Conservation (phyloP, 1,140 invertebrate species). For the Drosophila lini region DNA sequence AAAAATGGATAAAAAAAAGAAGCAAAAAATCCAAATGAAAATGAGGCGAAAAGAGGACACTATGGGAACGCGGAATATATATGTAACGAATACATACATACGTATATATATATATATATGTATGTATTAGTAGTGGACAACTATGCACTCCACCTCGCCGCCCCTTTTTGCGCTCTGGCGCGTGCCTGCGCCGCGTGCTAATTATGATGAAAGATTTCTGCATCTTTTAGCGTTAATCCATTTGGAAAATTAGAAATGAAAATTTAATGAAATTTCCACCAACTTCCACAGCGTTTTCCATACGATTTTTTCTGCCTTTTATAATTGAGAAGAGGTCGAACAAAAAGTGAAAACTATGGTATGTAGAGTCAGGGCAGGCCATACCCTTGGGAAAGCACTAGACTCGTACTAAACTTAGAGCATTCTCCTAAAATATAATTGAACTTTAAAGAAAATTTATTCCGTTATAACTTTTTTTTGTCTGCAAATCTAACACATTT, state of each 20-base stretch:
- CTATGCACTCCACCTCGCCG: slow-evolving; percentile 37
- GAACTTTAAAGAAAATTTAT: too few relatives aligned
- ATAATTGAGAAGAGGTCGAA: slow-evolving; percentile 23
- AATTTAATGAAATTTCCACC: slow-evolving; percentile 80
- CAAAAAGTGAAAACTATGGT: neutral
- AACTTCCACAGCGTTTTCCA: slow-evolving; percentile 60
- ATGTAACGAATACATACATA: slow-evolving; percentile 4
- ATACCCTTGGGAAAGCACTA: neutral
- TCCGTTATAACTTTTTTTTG: too few relatives aligned
- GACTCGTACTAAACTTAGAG: neutral
- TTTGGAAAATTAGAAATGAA: slow-evolving; percentile 83
- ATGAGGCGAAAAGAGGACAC: slow-evolving; percentile 47
- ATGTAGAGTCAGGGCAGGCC: neutral
- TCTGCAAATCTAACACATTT: neutral
- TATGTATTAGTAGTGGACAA: slow-evolving; percentile 59
- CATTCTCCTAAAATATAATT: neutral
- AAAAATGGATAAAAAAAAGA: slow-evolving; percentile 20
- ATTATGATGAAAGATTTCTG: slow-evolving; percentile 83
- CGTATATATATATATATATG: slow-evolving; percentile 8
- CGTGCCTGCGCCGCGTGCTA: slow-evolving; percentile 68
- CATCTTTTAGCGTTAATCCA: slow-evolving; percentile 82
- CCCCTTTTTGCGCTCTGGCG: slow-evolving; percentile 17
- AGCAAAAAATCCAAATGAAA: slow-evolving; percentile 31
- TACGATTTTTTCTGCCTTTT: slow-evolving; percentile 40
- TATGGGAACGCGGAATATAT: slow-evolving; percentile 30